These are phyloP conservation scores for Cepaea hortensis DNA, from an alignment of 2,888 invertebrate genomes.

Conservation along the genomic window DNA sequence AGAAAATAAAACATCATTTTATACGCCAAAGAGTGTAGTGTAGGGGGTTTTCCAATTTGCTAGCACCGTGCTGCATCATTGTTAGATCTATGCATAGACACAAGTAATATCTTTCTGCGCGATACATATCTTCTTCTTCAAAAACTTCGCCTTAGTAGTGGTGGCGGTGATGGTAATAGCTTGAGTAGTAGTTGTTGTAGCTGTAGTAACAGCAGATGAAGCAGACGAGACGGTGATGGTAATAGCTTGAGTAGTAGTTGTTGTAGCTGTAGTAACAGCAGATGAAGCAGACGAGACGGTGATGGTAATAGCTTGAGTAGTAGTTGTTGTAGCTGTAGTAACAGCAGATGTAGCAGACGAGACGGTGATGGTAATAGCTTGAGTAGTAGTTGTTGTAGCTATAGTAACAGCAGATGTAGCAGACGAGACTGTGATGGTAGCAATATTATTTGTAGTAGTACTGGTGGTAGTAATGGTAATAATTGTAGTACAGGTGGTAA, in stretches of 20 bases:
- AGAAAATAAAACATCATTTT: no score
- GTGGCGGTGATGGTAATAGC: constrained; percentile 22
- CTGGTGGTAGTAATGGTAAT: not conserved
- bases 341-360: not conserved
- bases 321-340: not conserved
- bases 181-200: constrained; percentile 16
- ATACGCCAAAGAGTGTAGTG: no score
- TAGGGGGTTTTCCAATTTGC: no score
- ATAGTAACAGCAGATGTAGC: not conserved
- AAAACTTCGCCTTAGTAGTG: not conserved
- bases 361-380: no score
- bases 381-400: no score
- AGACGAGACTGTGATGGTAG: not conserved
- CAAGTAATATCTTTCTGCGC: no score
- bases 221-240: not conserved
- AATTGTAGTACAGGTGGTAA: not conserved
- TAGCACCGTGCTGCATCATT: no score
- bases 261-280: not conserved
- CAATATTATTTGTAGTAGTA: not conserved
- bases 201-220: not conserved
- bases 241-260: no score
- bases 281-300: no score
- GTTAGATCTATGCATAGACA: no score
- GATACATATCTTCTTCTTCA: no score
- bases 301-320: no score